Base-by-base conservation (phyloP, 2,113 vertebrate species). In the Antechinus stuartii region DNA sequence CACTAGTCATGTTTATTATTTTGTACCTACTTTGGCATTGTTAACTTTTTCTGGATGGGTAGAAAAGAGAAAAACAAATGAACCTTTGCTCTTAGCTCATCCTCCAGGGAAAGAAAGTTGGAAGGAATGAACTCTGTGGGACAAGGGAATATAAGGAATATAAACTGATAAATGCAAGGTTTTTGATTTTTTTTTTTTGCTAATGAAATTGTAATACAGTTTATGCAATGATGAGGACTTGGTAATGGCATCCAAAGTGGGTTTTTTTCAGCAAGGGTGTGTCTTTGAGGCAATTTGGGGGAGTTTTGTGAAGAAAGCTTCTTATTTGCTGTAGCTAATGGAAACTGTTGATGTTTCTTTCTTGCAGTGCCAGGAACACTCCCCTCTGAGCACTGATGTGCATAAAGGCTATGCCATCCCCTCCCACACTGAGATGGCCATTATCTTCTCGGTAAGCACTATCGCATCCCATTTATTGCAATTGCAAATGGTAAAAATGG, bases 401-500 rank as follows among this genome's bases (percentile, higher is more conserved):
- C n/a, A 54, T 54, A 61, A 35, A 93, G 68, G 68, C 68, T 84
- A 22, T 84, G n/a, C 68, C 68, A 84, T 84, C 68, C n/a, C 68
- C 68, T 84, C n/a, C 68, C 68, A 84, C 68, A 84, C 68, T 84
- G 68, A 84, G 94, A 91, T 22, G 89, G 54, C 12, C 54, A 76
- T 90, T 47, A 91, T 91, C 92, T 92, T 92, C 26, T 49, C 90
- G 53, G 54, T 30, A 26, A 94, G 91, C 26, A 52, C 16, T 27
- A 24, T 24, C 55, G 19, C 0, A 46, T 95, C 93, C 93, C 47
- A 91, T 47, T 84, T 92, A 91, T 89, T 89, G 14, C 9, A 30
- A 25, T 35, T 56, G 35, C 90, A 84, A 90, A 46, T 50, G 52
- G 42, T 93, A 35, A 94, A 56, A 95, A 92, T 68, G 52, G 91